Evolutionary conservation across 2,797 vertebrate species (phyloP).

Genomic region (Tachyglossus aculeatus): DNA sequence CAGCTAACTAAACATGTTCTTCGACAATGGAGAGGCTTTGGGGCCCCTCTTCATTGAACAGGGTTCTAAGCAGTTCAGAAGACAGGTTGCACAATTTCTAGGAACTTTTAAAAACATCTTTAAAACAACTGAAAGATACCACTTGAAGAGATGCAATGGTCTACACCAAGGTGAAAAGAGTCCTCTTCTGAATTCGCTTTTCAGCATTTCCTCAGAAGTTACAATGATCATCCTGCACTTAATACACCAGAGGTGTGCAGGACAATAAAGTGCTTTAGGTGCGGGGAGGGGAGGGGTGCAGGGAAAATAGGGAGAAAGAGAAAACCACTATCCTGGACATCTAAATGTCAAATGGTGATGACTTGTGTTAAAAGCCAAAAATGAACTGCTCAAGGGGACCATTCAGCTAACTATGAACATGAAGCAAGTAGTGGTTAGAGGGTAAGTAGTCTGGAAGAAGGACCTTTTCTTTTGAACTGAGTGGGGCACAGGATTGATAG

Average conservation of each 20-base stretch:
- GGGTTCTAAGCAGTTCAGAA: background rate
- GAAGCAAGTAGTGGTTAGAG: too few relatives aligned
- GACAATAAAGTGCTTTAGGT: too few relatives aligned
- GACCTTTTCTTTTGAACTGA: too few relatives aligned
- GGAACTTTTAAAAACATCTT: slow-evolving; percentile 10
- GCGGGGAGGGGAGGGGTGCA: too few relatives aligned
- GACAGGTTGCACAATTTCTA: background rate
- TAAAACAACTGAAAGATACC: background rate
- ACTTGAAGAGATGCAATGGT: slow-evolving; percentile 8
- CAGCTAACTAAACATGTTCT: slow-evolving; percentile 7
- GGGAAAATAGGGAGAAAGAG: too few relatives aligned
- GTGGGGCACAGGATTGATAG: too few relatives aligned
- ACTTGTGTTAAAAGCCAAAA: too few relatives aligned
- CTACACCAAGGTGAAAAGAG: background rate
- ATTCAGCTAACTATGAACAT: too few relatives aligned
- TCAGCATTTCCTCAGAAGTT: background rate
- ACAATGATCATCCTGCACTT: background rate
- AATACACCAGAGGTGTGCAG: background rate
- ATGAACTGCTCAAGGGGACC: too few relatives aligned
- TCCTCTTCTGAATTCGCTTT: slow-evolving; percentile 10
- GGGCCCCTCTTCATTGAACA: slow-evolving; percentile 11
- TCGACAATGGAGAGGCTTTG: slow-evolving; percentile 5
- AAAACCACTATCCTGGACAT: too few relatives aligned
- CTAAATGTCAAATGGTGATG: too few relatives aligned
- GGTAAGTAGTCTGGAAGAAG: too few relatives aligned